phyloP scores from a whole-genome alignment of 2,888 invertebrate genomes.

The Acronicta aceris region DNA sequence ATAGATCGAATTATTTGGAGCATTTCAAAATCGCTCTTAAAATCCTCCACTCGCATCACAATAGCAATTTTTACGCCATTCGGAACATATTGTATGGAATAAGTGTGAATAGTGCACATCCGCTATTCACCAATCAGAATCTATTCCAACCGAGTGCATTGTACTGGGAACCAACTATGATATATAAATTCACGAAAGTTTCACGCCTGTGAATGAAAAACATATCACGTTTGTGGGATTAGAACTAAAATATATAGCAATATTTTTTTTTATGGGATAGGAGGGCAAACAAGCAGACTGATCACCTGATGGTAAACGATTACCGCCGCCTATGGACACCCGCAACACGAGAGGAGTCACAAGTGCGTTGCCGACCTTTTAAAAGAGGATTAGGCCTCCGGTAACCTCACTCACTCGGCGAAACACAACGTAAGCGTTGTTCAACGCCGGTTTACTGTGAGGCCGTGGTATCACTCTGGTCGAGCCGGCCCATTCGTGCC shows the following conservation, averaged over 20 bases:
- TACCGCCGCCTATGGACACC: too few relatives aligned
- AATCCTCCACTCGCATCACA: constrained; percentile 6
- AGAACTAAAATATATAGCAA: background rate
- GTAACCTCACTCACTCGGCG: too few relatives aligned
- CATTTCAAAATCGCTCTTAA: constrained; percentile 3
- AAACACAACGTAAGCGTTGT: too few relatives aligned
- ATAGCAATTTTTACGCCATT: constrained; percentile 18
- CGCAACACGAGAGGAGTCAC: too few relatives aligned
- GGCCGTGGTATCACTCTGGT: too few relatives aligned
- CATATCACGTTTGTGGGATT: constrained; percentile 11
- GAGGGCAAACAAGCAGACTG: too few relatives aligned
- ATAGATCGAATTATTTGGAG: background rate
- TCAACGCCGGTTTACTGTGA: too few relatives aligned
- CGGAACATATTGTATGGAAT: constrained; percentile 11
- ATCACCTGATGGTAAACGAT: too few relatives aligned
- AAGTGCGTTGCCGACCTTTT: too few relatives aligned
- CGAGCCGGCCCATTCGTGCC: too few relatives aligned
- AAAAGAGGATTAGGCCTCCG: too few relatives aligned
- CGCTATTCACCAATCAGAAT: constrained; percentile 45
- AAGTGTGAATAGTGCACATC: constrained; percentile 47
- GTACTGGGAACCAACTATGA: constrained; percentile 23
- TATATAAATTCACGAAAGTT: constrained; percentile 21
- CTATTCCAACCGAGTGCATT: constrained; percentile 43
- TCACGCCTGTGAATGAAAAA: constrained; percentile 25
- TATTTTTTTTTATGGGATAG: too few relatives aligned